Evolutionary conservation across 2,797 vertebrate species (phyloP).

Genomic region (Melanotaenia boesemani): DNA sequence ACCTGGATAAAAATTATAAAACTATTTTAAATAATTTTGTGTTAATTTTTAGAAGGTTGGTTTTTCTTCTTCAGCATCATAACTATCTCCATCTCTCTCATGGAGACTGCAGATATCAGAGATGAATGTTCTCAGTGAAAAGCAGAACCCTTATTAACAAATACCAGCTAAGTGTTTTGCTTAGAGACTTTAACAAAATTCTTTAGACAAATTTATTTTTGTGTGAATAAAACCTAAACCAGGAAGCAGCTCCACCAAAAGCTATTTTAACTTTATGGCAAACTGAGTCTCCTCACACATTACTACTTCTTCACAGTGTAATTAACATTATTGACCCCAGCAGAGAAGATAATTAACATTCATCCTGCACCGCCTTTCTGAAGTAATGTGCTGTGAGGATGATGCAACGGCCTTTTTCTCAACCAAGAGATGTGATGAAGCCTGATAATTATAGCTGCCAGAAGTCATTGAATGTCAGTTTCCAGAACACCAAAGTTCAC

Average conservation of each 20-base stretch:
- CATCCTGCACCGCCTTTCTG: conserved; percentile 11
- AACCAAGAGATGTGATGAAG: neutral
- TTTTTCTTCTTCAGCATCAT: neutral
- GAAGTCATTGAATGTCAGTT: conserved; percentile 24
- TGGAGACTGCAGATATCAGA: too few species aligned
- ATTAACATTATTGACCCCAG: conserved; percentile 62
- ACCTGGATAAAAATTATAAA: neutral
- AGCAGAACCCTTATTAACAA: conserved; percentile 25
- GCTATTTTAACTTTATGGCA: conserved; percentile 34
- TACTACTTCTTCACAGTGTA: conserved; percentile 38
- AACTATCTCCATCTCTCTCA: too few species aligned
- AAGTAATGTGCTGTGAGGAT: conserved; percentile 8
- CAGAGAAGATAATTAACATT: conserved; percentile 33
- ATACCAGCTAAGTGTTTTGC: conserved; percentile 27
- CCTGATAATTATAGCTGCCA: neutral
- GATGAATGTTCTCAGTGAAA: neutral
- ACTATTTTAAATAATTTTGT: neutral
- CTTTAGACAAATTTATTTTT: conserved; percentile 33
- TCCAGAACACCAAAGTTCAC: conserved; percentile 8
- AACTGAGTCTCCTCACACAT: conserved; percentile 33
- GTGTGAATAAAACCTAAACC: conserved; percentile 29
- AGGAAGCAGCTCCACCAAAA: conserved; percentile 29
- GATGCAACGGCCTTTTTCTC: conserved; percentile 1
- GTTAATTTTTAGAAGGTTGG: neutral
- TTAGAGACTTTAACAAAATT: conserved; percentile 41